A percentile compares a stretch with the other conserved stretches of the same genome.
Evolutionary conservation across 2,113 vertebrate genomes (phyloP).

Genomic region (Axis porcinus): DNA sequence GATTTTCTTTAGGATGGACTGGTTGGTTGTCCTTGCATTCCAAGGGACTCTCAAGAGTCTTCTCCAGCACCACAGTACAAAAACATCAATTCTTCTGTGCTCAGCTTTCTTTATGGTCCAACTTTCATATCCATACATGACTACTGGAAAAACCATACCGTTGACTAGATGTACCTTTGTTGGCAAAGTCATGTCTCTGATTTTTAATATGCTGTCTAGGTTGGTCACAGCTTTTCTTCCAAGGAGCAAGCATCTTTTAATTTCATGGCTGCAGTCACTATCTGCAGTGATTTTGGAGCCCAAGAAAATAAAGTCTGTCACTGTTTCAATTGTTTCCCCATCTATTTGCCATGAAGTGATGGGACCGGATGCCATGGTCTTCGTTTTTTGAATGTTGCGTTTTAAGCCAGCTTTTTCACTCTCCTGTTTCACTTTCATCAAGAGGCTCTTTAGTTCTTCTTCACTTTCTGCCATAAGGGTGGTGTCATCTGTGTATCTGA

Average conservation of each 20-base stretch:
- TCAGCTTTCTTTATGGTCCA: background rate
- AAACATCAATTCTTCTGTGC: background rate
- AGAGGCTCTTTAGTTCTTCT: background rate
- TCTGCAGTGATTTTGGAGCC: background rate
- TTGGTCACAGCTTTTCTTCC: background rate
- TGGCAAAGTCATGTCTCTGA: background rate
- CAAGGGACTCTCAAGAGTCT: background rate
- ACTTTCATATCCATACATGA: background rate
- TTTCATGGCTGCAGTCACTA: background rate
- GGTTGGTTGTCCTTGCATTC: background rate
- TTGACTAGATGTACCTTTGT: background rate
- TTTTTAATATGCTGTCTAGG: background rate
- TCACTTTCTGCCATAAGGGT: background rate
- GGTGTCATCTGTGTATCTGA: background rate
- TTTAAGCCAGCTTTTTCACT: background rate
- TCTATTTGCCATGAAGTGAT: background rate
- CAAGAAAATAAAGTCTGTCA: background rate
- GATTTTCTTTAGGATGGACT: background rate
- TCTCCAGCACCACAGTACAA: background rate
- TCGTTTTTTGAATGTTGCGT: background rate
- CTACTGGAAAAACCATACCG: background rate
- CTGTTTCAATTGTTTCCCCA: background rate
- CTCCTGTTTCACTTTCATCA: background rate
- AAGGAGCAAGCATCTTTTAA: background rate
- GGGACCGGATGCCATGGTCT: background rate